Evolutionary conservation across 2,888 invertebrate genomes (phyloP), one percentile per base, ranked within the genome.

Genomic region (Folsomia candida): DNA sequence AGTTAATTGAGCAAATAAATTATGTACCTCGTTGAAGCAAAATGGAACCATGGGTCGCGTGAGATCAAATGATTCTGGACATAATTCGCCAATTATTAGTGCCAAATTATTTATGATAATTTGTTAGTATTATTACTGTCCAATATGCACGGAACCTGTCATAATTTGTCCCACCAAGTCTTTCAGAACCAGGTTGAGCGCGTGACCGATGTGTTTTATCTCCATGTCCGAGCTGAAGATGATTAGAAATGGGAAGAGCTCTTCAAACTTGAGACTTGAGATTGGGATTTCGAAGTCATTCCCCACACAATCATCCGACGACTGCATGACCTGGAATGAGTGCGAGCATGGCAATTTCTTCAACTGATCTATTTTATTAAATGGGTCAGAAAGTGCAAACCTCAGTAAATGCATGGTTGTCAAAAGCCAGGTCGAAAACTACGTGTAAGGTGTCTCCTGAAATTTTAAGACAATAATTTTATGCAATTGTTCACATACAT

Each of bases 11-110:
- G 14, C 59, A 24, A 20, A 20, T n/a, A n/a, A n/a, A 4, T 37
- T 37, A 37, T 37, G n/a, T 86, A 97, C 97, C 82, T 93, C 93
- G 84, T 93, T 90, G 86, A 97, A 97, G 82, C 92, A 93, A 84
- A 97, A 97, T 9, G 93, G 92, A 81, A 97, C 94, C 70, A 97
- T 86, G 0, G 97, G 97, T 77, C 97, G 88, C 28, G 93, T 91
- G 70, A 98, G 84, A 82, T 92, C 92, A 83, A 98, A 97, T 88
- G 93, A 91, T 80, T 93, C 91, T 0, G 92, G 93, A 70, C 97
- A 90, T 83, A 91, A 93, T 14, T 20, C 6, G 18, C 22, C 4
- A 54, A 54, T 54, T 20, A 54, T 6, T 6, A 54, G 18, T 4
- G 18, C 54, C 20, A 54, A 22, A 37, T 37, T 37, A 37, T 9